These are phyloP conservation scores for Hippocampus mohnikei DNA, from an alignment of 2,113 vertebrate species.

Conservation along the genomic window DNA sequence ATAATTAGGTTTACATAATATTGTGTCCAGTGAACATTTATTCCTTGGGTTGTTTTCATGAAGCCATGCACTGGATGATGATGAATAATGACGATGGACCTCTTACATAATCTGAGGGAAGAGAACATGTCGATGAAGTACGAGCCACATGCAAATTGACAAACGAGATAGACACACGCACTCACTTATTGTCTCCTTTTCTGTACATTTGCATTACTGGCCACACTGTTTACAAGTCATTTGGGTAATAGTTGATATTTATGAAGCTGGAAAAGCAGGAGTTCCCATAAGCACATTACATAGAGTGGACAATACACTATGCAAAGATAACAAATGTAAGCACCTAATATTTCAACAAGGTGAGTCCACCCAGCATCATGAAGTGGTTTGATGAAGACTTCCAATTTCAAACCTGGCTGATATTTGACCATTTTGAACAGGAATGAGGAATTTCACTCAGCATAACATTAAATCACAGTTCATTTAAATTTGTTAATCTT, in stretches of 20 bases:
- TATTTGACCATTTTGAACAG: neutral
- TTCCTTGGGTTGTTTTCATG: neutral
- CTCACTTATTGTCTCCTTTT: neutral
- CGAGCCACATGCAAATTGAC: constrained; percentile 22
- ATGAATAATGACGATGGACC: constrained; percentile 27
- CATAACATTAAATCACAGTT: neutral
- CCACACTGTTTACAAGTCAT: neutral
- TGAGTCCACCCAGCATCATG: neutral
- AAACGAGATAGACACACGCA: neutral
- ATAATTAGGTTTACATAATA: constrained; percentile 1
- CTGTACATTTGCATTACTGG: neutral
- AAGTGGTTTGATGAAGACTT: neutral
- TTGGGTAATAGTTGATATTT: neutral
- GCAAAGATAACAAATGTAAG: neutral
- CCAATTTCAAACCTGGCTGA: neutral
- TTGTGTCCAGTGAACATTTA: neutral
- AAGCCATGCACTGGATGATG: constrained; percentile 17
- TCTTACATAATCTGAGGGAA: constrained; percentile 54
- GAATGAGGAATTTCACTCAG: neutral
- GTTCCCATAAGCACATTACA: neutral
- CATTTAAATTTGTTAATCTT: neutral
- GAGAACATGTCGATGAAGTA: constrained; percentile 35
- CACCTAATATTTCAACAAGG: neutral
- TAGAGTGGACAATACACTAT: neutral
- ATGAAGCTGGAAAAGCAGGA: neutral